Conservation (phyloP, 2,888 invertebrate species). For the Lochmaea crataegi region DNA sequence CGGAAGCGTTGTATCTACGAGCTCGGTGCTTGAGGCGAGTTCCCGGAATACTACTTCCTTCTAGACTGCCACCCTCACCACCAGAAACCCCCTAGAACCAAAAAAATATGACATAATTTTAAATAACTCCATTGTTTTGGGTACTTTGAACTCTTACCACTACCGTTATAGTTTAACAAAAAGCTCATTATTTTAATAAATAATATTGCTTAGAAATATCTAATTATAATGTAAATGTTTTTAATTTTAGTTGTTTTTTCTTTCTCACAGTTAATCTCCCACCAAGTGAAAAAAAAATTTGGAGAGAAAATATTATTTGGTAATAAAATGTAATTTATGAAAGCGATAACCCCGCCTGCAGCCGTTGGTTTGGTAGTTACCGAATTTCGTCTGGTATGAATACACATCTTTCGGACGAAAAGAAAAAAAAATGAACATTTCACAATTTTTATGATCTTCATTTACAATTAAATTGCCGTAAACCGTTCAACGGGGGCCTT, state of each 20-base stretch:
- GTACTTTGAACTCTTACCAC: too few relatives aligned
- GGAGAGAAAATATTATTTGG: not conserved
- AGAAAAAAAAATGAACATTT: constrained; percentile 29
- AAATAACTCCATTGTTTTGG: not conserved
- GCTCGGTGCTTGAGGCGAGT: constrained; percentile 65
- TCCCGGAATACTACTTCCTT: constrained; percentile 62
- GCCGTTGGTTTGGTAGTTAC: constrained; percentile 10
- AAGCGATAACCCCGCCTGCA: constrained; percentile 29
- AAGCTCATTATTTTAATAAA: not conserved
- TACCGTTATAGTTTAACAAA: not conserved
- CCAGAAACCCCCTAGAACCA: constrained; percentile 57
- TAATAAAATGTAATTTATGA: constrained; percentile 29
- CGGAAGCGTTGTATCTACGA: constrained; percentile 62
- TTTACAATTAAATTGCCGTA: constrained; percentile 35
- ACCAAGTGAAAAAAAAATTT: not conserved
- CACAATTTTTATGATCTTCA: constrained; percentile 35
- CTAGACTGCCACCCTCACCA: constrained; percentile 63
- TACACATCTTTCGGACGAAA: not conserved
- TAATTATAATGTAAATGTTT: not conserved
- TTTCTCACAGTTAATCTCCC: constrained; percentile 9
- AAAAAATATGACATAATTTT: constrained; percentile 7
- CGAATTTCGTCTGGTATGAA: constrained; percentile 28
- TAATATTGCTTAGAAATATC: not conserved
- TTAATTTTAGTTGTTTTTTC: not conserved
- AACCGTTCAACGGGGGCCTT: constrained; percentile 32